These are phyloP conservation scores for Ceratotherium simum DNA, from an alignment of 2,113 vertebrate genomes.

Conservation along the genomic window DNA sequence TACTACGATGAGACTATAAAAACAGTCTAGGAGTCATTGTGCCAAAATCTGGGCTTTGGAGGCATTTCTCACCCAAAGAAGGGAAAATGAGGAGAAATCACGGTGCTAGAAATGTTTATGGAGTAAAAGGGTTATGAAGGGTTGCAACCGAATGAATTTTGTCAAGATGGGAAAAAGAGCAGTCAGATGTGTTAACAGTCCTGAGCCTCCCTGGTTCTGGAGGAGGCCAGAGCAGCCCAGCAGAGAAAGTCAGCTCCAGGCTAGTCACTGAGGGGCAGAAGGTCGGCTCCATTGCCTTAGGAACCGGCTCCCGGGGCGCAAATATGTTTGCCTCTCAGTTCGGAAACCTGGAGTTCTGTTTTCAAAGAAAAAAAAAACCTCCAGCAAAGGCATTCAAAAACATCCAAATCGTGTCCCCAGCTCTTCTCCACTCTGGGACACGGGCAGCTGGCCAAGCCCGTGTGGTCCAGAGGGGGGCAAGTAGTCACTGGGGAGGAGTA, in stretches of 20 bases:
- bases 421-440: background rate
- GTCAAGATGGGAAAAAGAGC: background rate
- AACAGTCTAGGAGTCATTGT: slow-evolving; percentile 20
- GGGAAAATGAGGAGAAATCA: slow-evolving; percentile 2
- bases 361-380: slow-evolving; percentile 21
- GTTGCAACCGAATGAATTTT: background rate
- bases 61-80: slow-evolving; percentile 34
- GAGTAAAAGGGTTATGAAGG: background rate
- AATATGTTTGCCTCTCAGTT: background rate
- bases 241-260: background rate
- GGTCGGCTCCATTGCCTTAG: background rate
- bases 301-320: background rate
- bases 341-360: background rate
- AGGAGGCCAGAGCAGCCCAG: background rate
- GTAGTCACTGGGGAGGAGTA: background rate
- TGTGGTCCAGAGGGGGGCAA: background rate
- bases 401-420: background rate
- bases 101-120: background rate
- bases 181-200: background rate
- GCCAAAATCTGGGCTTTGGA: slow-evolving; percentile 26
- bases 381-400: background rate
- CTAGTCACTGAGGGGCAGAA: background rate
- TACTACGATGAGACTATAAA: slow-evolving; percentile 61
- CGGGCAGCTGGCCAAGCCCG: background rate
- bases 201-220: background rate